Evolutionary conservation across 53 echinoderm and acorn worm genomes (phyloP).

Genomic region (Luidia sarsii): DNA sequence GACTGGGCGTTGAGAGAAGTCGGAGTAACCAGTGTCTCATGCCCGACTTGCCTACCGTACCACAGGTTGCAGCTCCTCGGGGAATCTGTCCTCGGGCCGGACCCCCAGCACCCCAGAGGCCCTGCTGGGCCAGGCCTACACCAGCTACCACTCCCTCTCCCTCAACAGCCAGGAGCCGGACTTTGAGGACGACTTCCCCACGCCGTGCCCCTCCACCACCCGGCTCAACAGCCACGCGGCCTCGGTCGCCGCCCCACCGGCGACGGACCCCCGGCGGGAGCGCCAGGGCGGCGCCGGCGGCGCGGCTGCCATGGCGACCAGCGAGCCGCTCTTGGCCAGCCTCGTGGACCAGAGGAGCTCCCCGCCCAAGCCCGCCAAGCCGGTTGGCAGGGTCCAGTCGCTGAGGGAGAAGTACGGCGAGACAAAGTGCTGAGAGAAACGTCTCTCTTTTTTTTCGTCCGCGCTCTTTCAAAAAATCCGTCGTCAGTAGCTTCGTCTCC

Average conservation of each 20-base stretch:
- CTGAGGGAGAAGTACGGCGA: constrained; percentile 31
- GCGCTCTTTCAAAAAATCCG: too few relatives aligned
- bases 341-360: too few relatives aligned
- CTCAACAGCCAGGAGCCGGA: constrained; percentile 36
- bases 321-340: too few relatives aligned
- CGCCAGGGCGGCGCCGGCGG: background rate
- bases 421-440: constrained; percentile 45
- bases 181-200: constrained; percentile 58
- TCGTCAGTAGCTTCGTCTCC: too few relatives aligned
- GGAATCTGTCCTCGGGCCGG: constrained; percentile 16
- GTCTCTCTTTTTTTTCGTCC: too few relatives aligned
- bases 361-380: too few relatives aligned
- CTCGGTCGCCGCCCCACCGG: too few relatives aligned
- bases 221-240: constrained; percentile 28
- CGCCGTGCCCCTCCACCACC: constrained; percentile 36
- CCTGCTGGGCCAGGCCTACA: constrained; percentile 72
- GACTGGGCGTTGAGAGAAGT: too few relatives aligned
- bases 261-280: too few relatives aligned
- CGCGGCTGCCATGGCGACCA: constrained; percentile 15
- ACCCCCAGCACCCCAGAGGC: constrained; percentile 63
- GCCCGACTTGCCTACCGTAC: too few relatives aligned
- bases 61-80: constrained; percentile 12
- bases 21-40: background rate
- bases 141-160: constrained; percentile 66
- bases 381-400: constrained; percentile 1